Percentiles rank a stretch among this genome's conserved stretches.
These are phyloP conservation scores for Mellivora capensis DNA, from an alignment of 2,113 vertebrate species.

Conservation along the genomic window DNA sequence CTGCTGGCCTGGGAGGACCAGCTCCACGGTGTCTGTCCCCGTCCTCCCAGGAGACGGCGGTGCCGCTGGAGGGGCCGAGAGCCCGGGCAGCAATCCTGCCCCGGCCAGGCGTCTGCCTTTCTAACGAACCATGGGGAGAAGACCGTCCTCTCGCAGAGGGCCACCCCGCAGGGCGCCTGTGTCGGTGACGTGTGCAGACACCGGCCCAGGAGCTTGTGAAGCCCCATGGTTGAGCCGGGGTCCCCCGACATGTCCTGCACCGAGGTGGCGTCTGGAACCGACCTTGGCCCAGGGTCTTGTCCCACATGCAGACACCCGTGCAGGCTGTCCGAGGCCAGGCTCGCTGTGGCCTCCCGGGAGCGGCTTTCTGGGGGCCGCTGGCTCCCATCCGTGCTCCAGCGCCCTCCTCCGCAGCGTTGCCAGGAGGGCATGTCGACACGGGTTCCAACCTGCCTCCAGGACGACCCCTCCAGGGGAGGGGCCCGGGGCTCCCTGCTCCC, in stretches of 20 bases:
- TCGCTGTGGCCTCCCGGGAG: neutral
- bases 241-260: neutral
- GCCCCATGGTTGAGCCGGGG: neutral
- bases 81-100: rapidly evolving
- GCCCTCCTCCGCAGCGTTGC: rapidly evolving
- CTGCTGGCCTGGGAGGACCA: neutral
- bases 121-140: rapidly evolving
- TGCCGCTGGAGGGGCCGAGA: too few relatives aligned
- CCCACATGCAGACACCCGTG: neutral
- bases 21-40: rapidly evolving
- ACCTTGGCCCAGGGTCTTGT: neutral
- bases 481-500: neutral
- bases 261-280: neutral
- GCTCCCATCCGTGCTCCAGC: neutral
- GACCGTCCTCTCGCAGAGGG: neutral
- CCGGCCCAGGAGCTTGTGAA: rapidly evolving
- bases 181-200: rapidly evolving
- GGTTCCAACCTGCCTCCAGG: neutral
- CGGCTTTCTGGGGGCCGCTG: neutral
- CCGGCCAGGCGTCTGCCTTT: rapidly evolving
- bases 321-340: neutral
- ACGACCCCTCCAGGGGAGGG: neutral
- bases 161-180: rapidly evolving
- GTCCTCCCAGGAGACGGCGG: neutral
- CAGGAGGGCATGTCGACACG: rapidly evolving